Evolutionary conservation across 2,113 vertebrate species (phyloP).

Genomic region (Psittacara wagleri): DNA sequence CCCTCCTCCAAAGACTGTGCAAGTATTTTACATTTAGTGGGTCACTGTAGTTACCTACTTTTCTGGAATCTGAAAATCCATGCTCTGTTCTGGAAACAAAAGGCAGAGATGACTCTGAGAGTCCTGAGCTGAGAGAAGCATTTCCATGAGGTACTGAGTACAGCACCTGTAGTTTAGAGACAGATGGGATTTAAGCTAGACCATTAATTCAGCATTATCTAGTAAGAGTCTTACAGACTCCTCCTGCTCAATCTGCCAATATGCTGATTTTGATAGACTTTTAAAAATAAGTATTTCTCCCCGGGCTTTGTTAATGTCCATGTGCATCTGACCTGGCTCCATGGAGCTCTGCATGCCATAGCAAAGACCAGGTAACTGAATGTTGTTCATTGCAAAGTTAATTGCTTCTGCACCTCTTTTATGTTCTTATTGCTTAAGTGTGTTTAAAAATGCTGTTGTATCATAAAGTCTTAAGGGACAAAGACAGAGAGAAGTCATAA

Average conservation of each 20-base stretch:
- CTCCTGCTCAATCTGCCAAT: background rate
- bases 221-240: background rate
- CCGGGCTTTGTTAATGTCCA: background rate
- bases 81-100: background rate
- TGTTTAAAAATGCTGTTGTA: background rate
- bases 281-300: background rate
- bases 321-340: background rate
- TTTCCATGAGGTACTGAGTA: background rate
- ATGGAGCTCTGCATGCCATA: background rate
- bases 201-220: background rate
- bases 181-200: background rate
- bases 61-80: background rate
- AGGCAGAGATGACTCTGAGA: background rate
- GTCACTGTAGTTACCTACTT: background rate
- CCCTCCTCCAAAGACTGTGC: background rate
- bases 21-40: background rate
- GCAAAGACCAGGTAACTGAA: background rate
- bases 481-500: background rate
- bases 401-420: background rate
- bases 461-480: background rate
- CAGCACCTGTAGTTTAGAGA: background rate
- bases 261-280: background rate
- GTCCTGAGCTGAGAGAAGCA: background rate
- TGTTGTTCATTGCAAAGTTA: rapidly evolving
- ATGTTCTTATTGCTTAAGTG: background rate